Base-by-base conservation (phyloP, 1,140 invertebrate species). In the Drosophila nigromelanica region DNA sequence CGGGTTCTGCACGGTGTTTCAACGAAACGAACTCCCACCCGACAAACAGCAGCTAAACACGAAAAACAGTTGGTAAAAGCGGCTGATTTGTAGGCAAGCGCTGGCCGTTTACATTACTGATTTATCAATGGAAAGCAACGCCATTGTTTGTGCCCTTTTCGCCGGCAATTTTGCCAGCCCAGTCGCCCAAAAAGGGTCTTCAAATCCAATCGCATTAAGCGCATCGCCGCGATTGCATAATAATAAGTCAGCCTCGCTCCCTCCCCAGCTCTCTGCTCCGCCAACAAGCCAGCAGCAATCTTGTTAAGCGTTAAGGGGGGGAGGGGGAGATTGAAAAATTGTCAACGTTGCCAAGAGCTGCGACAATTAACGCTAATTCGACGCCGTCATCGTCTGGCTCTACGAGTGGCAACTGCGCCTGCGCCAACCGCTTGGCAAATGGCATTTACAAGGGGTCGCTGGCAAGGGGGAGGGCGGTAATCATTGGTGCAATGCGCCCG, bases 401-500 rank as follows among this genome's bases (percentile, higher is more conserved):
- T 18, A 35, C 39, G 39, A 58, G n/a, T 2, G 35, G 54, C 47
- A 42, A 21, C 47, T 52, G 62, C 60, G 68, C 27, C 60, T 66
- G 52, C 62, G 60, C 54, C 61, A 64, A 64, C 50, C 50, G 50
- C 43, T 48, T n/a, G 30, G 35, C 12, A 37, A 47, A 45, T 35
- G 30, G 50, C 7, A 8, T 37, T 18, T 30, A 43, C 6, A 6
- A 33, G 27, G 37, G 15, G 14, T 0, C 11, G 18, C 7, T 8
- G 48, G n/a, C 15, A 52, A 4, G 35, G 5, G 15, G 45, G 27
- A 5, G 24, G 12, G 45, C 33, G 18, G 4, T 52, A 67, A 68
- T 60, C 54, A 59, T 60, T 73, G 64, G 70, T 73, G 70, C 70
- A 73, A 73, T 73, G 70, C 56, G 64, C 70, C 62, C 78, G 78